Conservation (phyloP, 2,113 vertebrate species). For the Rhinolophus ferrumequinum region DNA sequence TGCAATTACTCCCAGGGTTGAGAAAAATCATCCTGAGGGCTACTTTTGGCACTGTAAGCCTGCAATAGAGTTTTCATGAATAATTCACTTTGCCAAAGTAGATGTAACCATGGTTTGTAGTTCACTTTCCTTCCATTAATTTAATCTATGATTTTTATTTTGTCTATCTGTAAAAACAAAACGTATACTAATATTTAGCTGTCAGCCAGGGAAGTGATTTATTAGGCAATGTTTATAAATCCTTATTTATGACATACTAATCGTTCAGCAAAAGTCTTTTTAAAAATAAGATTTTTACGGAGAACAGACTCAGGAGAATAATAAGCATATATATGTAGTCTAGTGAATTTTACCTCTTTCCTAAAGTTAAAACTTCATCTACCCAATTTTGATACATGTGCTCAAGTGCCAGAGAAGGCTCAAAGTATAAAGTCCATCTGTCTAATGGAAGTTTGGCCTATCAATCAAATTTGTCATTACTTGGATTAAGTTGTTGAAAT, state of each 20-base stretch:
- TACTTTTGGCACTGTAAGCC: conserved; percentile 66
- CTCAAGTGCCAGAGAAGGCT: conserved; percentile 54
- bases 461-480: conserved; percentile 73
- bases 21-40: conserved; percentile 57
- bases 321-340: not conserved
- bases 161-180: conserved; percentile 70
- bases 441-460: conserved; percentile 62
- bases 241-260: conserved; percentile 60
- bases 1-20: conserved; percentile 54
- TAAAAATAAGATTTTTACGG: conserved; percentile 57
- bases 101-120: conserved; percentile 57
- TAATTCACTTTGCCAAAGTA: conserved; percentile 72
- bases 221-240: conserved; percentile 68
- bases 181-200: conserved; percentile 61
- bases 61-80: conserved; percentile 62
- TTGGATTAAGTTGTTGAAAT: conserved; percentile 61
- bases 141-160: conserved; percentile 75
- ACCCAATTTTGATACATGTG: conserved; percentile 38
- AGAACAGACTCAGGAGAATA: conserved; percentile 26
- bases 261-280: conserved; percentile 63
- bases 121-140: conserved; percentile 75
- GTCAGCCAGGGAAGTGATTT: conserved; percentile 67
- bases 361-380: conserved; percentile 55
- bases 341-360: conserved; percentile 53
- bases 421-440: conserved; percentile 68